Evolutionary conservation across 1,140 invertebrate species (phyloP), one percentile per base, ranked within the genome.

Genomic region (Aphelenchoides fujianensis): DNA sequence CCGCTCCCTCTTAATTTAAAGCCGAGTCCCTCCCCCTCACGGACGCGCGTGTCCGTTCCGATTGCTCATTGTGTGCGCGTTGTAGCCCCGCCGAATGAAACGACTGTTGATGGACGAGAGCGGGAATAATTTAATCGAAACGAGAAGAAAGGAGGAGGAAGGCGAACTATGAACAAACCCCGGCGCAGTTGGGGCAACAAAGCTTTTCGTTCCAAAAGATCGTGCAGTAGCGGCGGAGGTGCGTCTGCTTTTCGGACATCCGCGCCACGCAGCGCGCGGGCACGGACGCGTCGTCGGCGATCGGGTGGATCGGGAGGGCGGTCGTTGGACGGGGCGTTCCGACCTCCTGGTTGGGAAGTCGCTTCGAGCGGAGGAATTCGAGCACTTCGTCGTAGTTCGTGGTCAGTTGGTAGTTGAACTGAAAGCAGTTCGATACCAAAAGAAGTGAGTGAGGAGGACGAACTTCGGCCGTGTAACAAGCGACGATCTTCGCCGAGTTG

Each of bases 321-420:
- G 62, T 31, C 31, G 68, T 27, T 41, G 75, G 62, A 36, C 37
- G 31, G 19, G 55, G 34, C 2, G 74, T 61, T 5, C 35, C 64
- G 19, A 62, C 68, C 9, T 84, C 81, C 52, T 82, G 81, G 69
- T 83, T 80, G 5, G 81, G 82, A 62, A 81, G 79, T 34, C 78
- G 77, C 52, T 83, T 83, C 69, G 84, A 76, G 1, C 72, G 31
- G 12, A 81, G 68, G 62, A 81, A 81, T 68, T 80, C 48, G 9
- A 73, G 35, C 7, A 81, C 79, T 32, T 81, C 80, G 34, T 54
- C 63, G 53, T 75, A 80, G n/a, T 37, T 75, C 9, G 78, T 81
- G 7, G 82, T 83, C 82, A 83, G 80, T 64, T 81, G 78, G 71
- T 81, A 83, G 55, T 82, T 82, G 68, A 82, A 82, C n/a, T n/a